Conservation (phyloP, 2,888 invertebrate species). For the Mycalesis mineus region DNA sequence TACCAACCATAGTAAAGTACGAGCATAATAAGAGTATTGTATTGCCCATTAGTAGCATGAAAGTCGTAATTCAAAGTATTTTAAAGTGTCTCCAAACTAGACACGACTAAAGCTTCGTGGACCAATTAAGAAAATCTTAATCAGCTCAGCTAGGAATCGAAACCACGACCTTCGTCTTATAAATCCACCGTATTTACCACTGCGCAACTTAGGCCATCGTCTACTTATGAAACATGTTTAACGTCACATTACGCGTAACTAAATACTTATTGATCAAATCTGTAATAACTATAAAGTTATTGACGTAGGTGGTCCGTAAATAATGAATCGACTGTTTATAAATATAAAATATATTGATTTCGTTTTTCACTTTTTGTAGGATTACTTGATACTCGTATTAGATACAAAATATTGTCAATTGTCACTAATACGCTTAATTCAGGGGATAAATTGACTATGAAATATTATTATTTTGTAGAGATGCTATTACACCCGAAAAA, state of each 20-base stretch:
- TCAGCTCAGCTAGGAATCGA: no score
- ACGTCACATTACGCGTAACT: not conserved
- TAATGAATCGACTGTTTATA: conserved; percentile 7
- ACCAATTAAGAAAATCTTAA: no score
- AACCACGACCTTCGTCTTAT: no score
- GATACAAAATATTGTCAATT: conserved; percentile 12
- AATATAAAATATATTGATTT: conserved; percentile 16
- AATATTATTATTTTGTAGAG: not conserved
- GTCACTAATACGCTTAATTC: conserved; percentile 12
- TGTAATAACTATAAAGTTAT: not conserved
- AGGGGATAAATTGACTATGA: conserved; percentile 14
- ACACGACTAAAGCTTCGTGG: no score
- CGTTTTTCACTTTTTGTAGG: not conserved
- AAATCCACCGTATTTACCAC: no score
- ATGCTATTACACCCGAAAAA: not conserved
- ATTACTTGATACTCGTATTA: conserved; percentile 8
- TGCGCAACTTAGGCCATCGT: no score
- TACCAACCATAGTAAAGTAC: no score
- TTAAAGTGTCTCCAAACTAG: no score
- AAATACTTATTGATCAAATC: conserved; percentile 6
- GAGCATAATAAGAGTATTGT: no score
- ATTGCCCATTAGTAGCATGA: no score
- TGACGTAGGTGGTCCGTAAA: not conserved
- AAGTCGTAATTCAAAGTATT: no score
- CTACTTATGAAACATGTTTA: not conserved